Percentiles rank a stretch among this genome's conserved stretches.
phyloP scores from a whole-genome alignment of 2,113 vertebrate species.

The Urocolius indicus region DNA sequence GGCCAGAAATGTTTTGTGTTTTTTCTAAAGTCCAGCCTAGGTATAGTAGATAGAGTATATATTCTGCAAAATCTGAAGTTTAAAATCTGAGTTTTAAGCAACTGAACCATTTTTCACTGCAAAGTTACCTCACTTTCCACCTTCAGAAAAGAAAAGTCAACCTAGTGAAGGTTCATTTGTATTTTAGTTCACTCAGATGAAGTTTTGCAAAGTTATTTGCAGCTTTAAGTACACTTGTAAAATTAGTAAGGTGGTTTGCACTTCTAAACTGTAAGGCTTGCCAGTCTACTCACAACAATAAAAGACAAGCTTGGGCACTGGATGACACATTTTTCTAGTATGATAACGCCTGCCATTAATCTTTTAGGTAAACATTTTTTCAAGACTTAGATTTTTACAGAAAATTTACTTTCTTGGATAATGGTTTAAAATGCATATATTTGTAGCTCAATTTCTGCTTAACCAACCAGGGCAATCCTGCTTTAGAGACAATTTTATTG shows the following conservation, averaged over 20 bases:
- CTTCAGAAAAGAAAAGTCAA: background rate
- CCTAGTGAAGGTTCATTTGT: background rate
- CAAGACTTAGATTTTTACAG: background rate
- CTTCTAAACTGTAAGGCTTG: background rate
- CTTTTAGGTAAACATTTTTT: constrained; percentile 21
- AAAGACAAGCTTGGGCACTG: background rate
- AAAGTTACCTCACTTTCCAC: background rate
- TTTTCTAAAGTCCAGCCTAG: background rate
- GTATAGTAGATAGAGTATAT: background rate
- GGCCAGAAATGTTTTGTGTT: background rate
- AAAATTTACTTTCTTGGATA: background rate
- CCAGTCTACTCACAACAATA: background rate
- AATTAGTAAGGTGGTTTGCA: background rate
- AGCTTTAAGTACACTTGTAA: background rate
- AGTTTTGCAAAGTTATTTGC: background rate
- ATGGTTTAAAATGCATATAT: background rate
- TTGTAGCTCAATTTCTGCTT: background rate
- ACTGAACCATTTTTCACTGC: background rate
- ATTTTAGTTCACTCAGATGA: background rate
- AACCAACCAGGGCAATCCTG: background rate
- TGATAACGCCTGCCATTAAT: background rate
- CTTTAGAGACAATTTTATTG: background rate
- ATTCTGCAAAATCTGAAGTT: background rate
- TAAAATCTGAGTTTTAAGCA: background rate
- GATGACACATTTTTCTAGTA: background rate